Evolutionary conservation across 2,113 vertebrate species (phyloP), one percentile per base, ranked within the genome.

Genomic region (Carassius carassius): DNA sequence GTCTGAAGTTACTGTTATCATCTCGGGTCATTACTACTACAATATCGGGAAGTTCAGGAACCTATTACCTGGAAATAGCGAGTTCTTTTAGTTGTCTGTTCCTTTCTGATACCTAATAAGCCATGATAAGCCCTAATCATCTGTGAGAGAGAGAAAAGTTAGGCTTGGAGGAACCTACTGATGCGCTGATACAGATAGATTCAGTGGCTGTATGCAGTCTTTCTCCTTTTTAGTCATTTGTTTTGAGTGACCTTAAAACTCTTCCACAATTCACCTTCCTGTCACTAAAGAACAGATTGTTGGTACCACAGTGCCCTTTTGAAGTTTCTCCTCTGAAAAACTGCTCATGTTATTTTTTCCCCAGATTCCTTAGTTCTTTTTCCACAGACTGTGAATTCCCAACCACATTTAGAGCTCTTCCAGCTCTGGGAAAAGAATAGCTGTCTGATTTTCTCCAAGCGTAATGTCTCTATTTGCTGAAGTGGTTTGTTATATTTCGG

Each of bases 401-500:
- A 16, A 62, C 65, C 77, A 73, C 84, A 85, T 73, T 85, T 37
- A 29, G 23, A 16, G 32, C 63, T 70, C 37, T 8, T 58, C 49
- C 63, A 56, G 21, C 74, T 78, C 49, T 29, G 60, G 60, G 60
- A 70, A 44, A 63, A 69, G 35, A 78, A 78, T 70, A 29, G 51
- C 73, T 4, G 21, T 63, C 54, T 69, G 47, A 56, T 79, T 78
- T 78, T 73, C 29, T 54, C 83, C 47, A 84, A 78, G 54, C 8
- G 32, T 51, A 37, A 72, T 35, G 67, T 82, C 32, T 82, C 65
- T 72, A 49, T 84, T 56, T 84, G 49, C 78, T 78, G 83, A 78
- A 78, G 83, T 69, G 83, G 83, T 78, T 78, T 78, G 83, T 78
- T 84, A 60, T 78, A 10, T 69, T 84, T 54, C 32, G 69, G 83